These are phyloP conservation scores for Caerostris darwini DNA, from an alignment of 1,140 invertebrate genomes.

Conservation along the genomic window DNA sequence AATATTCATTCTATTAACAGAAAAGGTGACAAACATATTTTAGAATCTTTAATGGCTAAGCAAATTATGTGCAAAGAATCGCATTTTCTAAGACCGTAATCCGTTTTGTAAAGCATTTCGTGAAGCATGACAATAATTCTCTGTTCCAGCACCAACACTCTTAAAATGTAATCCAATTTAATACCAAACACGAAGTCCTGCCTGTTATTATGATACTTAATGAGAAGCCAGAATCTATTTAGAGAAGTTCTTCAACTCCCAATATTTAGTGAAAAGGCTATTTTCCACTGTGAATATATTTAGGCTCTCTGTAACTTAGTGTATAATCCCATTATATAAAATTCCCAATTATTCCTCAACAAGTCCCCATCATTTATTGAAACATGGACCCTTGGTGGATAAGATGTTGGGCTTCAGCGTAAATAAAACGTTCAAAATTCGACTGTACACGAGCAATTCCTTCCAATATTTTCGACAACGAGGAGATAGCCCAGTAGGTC, in stretches of 20 bases:
- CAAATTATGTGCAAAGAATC: background rate
- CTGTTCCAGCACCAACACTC: background rate
- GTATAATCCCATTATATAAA: background rate
- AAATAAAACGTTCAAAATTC: too few species aligned
- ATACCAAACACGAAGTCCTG: background rate
- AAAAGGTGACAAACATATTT: background rate
- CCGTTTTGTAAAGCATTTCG: background rate
- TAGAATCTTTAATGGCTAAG: background rate
- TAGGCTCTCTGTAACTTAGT: background rate
- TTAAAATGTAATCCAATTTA: background rate
- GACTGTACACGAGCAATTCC: too few species aligned
- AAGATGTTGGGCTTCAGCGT: too few species aligned
- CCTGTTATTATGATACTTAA: background rate
- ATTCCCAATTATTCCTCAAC: too few species aligned
- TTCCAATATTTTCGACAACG: too few species aligned
- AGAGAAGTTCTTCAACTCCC: background rate
- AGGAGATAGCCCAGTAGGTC: too few species aligned
- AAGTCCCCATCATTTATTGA: too few species aligned
- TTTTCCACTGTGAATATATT: background rate
- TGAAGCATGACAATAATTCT: background rate
- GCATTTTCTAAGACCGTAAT: background rate
- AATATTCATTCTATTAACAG: too few species aligned
- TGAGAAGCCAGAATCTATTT: background rate
- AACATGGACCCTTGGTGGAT: too few species aligned
- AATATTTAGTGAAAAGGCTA: background rate